phyloP scores from a whole-genome alignment of 2,888 invertebrate species.

The Caenorhabditis imperialis region DNA sequence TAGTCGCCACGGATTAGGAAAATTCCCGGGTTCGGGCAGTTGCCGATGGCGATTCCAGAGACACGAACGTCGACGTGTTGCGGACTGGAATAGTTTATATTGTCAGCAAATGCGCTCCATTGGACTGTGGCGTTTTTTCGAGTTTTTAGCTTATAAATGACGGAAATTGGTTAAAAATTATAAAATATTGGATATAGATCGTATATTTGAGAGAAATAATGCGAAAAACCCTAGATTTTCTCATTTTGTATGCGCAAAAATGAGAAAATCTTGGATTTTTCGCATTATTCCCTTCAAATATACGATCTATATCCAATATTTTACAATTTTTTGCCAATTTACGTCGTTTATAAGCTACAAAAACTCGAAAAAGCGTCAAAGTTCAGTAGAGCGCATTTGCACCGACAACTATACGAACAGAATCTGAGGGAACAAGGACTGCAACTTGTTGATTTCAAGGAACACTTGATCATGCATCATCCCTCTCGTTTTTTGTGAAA shows the following conservation, averaged over 20 bases:
- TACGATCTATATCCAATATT: too few species aligned
- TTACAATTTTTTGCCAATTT: too few species aligned
- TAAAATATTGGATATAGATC: not conserved
- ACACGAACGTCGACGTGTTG: conserved; percentile 57
- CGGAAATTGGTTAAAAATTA: not conserved
- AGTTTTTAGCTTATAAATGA: too few species aligned
- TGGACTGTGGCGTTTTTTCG: too few species aligned
- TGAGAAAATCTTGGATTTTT: too few species aligned
- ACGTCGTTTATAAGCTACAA: not conserved
- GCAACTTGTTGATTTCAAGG: conserved; percentile 27
- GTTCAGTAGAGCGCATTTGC: not conserved
- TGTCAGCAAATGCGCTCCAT: too few species aligned
- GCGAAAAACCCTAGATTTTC: too few species aligned
- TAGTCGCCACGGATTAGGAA: conserved; percentile 67
- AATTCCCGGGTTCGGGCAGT: conserved; percentile 60
- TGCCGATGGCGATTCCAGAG: conserved; percentile 57
- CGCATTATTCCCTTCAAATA: too few species aligned
- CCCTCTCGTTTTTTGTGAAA: not conserved
- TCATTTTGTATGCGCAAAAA: not conserved
- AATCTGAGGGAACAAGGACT: conserved; percentile 14
- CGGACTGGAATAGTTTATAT: too few species aligned
- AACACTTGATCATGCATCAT: conserved; percentile 49
- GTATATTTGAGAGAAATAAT: too few species aligned
- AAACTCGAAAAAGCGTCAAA: not conserved
- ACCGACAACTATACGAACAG: conserved; percentile 8